These are phyloP conservation scores for Buphagus erythrorhynchus DNA, from an alignment of 2,797 vertebrate species.

Conservation along the genomic window DNA sequence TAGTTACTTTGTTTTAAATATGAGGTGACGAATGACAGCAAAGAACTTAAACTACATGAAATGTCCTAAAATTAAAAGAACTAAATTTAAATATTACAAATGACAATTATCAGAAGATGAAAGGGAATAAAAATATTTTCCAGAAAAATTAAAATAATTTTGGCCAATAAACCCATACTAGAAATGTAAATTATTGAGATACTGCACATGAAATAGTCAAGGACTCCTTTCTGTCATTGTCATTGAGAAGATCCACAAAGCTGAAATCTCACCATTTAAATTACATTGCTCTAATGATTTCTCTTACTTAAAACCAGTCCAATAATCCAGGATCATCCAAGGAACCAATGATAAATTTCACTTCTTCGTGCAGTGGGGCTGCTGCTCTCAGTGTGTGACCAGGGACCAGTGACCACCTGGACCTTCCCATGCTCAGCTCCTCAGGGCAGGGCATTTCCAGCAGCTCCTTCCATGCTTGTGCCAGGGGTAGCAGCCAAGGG, in stretches of 20 bases:
- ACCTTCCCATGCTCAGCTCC: neutral
- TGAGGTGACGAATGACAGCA: neutral
- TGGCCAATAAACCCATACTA: slow-evolving; percentile 32
- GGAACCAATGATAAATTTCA: neutral
- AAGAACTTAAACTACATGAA: slow-evolving; percentile 7
- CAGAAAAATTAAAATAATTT: slow-evolving; percentile 34
- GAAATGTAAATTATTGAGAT: neutral
- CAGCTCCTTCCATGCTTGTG: neutral
- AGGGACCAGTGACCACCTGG: neutral
- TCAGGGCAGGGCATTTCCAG: neutral
- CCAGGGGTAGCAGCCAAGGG: neutral
- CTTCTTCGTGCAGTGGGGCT: neutral
- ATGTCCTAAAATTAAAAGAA: slow-evolving; percentile 27
- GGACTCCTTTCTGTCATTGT: neutral
- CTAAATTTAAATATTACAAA: slow-evolving; percentile 41
- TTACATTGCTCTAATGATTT: slow-evolving; percentile 13
- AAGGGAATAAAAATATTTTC: slow-evolving; percentile 42
- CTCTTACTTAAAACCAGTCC: slow-evolving; percentile 28
- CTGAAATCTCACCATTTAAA: slow-evolving; percentile 33
- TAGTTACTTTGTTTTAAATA: slow-evolving; percentile 68
- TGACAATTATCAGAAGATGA: slow-evolving; percentile 20
- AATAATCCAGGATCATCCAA: neutral
- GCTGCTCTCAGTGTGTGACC: neutral
- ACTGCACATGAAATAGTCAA: neutral
- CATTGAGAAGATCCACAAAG: neutral